phyloP scores from a whole-genome alignment of 2,888 invertebrate genomes.

The Axea sp. region DNA sequence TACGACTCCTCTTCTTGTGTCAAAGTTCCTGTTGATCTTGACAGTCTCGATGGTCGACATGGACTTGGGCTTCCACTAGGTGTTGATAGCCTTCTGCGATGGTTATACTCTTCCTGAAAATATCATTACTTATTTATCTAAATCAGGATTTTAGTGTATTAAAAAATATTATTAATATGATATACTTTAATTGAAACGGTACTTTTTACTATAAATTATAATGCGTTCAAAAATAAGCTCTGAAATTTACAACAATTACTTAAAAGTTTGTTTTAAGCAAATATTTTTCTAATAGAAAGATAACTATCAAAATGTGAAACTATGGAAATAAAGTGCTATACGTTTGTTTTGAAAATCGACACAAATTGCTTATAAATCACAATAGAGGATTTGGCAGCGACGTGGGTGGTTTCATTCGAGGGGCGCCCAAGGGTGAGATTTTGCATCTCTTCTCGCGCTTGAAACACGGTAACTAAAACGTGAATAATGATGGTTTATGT shows the following conservation, averaged over 20 bases:
- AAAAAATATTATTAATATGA: too few relatives aligned
- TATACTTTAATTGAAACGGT: too few relatives aligned
- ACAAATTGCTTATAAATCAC: slow-evolving; percentile 48
- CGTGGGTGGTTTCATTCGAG: slow-evolving; percentile 68
- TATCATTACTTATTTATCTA: not conserved
- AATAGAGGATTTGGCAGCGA: slow-evolving; percentile 54
- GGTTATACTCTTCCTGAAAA: slow-evolving; percentile 84
- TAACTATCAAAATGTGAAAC: not conserved
- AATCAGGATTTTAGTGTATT: too few relatives aligned
- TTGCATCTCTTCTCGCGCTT: slow-evolving; percentile 63
- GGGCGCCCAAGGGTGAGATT: slow-evolving; percentile 65
- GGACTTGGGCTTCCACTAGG: slow-evolving; percentile 86
- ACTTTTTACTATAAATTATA: too few relatives aligned
- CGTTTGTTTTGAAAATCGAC: slow-evolving; percentile 24
- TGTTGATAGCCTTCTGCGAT: slow-evolving; percentile 87
- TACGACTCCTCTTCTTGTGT: slow-evolving; percentile 76
- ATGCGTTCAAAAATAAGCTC: too few relatives aligned
- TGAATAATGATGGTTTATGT: slow-evolving; percentile 64
- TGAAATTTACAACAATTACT: too few relatives aligned
- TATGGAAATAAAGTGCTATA: not conserved
- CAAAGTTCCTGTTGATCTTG: slow-evolving; percentile 77
- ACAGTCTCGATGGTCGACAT: slow-evolving; percentile 82
- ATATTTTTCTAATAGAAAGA: too few relatives aligned
- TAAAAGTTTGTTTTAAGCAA: too few relatives aligned
- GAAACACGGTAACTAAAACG: slow-evolving; percentile 40